Base-by-base conservation (phyloP, 1,140 invertebrate genomes). In the Aphis craccivora region DNA sequence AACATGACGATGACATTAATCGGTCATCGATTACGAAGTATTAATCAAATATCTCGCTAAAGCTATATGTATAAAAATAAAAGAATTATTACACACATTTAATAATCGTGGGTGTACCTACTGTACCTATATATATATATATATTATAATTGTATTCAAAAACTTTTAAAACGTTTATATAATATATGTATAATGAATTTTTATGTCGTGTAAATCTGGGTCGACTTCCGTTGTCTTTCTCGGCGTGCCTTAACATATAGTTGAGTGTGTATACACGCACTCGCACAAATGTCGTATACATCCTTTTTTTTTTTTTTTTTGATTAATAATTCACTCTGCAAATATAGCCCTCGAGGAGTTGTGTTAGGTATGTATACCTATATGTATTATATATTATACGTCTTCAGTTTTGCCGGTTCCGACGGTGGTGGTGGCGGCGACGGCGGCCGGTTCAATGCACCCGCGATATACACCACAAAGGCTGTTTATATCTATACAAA, bases 391-490 rank as follows among this genome's bases (percentile, higher is more conserved):
- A 60, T 30, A 60, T 60, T 55, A 55, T 55, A 30, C 25, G 55
- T 37, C 53, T 55, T 35, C 53, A 25, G 37, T 88, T 48, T 51
- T 30, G 20, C 86, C 11, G 18, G 8, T 48, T n/a, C 45, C 55
- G 22, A 6, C 53, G 25, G 53, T 23, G 53, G 53, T 55, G 23
- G 25, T 40, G 23, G 37, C 37, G 53, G 5, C 23, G 48, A 7
- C 53, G 53, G 14, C 35, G 48, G 20, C 37, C 23, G 60, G 89
- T 90, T 90, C 89, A 90, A 90, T 30, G 88, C 37, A 11, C 88
- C 1, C 37, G 1, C 51, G 22, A 0, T 6, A 7, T 11, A 20
- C 18, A 60, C 23, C 18, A 2, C 86, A 30, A 25, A 25, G 8
- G 20, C 89, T 43, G 18, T 25, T 30, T 14, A 30, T 30, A 4